Conservation (phyloP, 2,888 invertebrate genomes). For the Chorisops tibialis region DNA sequence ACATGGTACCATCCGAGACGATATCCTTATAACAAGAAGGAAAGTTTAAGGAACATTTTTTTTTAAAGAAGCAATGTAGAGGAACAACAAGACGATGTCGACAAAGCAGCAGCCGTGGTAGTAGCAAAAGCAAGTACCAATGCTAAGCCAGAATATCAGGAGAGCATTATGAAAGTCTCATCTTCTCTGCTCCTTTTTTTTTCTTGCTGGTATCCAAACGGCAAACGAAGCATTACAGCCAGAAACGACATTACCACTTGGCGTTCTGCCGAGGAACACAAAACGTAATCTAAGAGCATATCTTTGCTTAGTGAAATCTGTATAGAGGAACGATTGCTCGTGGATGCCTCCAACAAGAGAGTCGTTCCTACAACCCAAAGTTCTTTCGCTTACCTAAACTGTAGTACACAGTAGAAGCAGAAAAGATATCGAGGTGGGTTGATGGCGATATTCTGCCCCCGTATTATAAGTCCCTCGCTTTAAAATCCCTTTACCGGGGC, state of each 20-base stretch:
- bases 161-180: background rate
- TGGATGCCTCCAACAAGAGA: too few species aligned
- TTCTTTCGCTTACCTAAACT: too few species aligned
- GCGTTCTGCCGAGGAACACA: constrained; percentile 29
- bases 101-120: background rate
- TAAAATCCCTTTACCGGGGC: too few species aligned
- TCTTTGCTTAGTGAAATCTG: too few species aligned
- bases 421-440: too few species aligned
- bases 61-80: constrained; percentile 17
- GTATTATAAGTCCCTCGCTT: too few species aligned
- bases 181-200: constrained; percentile 8
- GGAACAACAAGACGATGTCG: background rate
- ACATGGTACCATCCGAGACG: constrained; percentile 18
- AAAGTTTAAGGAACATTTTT: constrained; percentile 23
- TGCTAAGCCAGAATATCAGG: constrained; percentile 15
- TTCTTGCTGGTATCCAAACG: too few species aligned
- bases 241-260: constrained; percentile 29
- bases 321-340: too few species aligned
- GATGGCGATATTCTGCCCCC: too few species aligned
- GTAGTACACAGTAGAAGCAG: too few species aligned
- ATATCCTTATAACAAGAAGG: constrained; percentile 23
- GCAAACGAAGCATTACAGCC: constrained; percentile 24
- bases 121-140: constrained; percentile 16
- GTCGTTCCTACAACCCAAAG: too few species aligned
- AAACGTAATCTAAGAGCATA: too few species aligned